Conservation (phyloP, 2,113 vertebrate species). For the Podarcis cretensis region DNA sequence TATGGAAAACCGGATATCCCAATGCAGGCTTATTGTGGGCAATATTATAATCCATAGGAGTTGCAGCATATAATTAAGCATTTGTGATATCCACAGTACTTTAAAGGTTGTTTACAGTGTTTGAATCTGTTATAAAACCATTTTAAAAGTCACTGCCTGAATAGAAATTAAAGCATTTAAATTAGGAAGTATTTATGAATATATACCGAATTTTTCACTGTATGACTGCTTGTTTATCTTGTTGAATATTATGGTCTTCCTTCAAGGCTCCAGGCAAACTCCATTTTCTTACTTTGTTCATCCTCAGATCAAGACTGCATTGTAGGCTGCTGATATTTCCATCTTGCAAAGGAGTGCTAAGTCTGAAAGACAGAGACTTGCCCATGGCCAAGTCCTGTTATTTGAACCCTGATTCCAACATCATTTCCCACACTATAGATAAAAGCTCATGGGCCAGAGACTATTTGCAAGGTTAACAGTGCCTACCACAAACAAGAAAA, state of each 20-base stretch:
- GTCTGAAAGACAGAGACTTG: not conserved
- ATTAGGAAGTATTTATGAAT: not conserved
- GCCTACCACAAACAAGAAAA: not conserved
- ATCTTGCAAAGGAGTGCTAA: not conserved
- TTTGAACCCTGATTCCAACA: not conserved
- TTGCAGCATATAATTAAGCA: not conserved
- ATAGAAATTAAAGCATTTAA: not conserved
- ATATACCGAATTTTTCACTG: not conserved
- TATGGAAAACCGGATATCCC: not conserved
- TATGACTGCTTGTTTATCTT: not conserved
- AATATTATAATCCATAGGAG: not conserved
- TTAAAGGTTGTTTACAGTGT: constrained; percentile 1
- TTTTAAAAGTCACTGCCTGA: not conserved
- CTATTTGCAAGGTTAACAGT: not conserved
- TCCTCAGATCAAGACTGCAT: not conserved
- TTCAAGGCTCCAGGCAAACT: not conserved
- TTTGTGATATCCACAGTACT: not conserved
- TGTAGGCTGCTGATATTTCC: not conserved
- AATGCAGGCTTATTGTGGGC: not conserved
- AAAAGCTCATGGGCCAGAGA: not conserved
- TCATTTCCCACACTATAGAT: not conserved
- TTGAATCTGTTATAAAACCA: not conserved
- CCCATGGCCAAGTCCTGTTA: not conserved
- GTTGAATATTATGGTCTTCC: not conserved
- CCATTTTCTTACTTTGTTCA: not conserved